These are phyloP conservation scores for Macrotis lagotis DNA, from an alignment of 2,113 vertebrate genomes.

Conservation along the genomic window DNA sequence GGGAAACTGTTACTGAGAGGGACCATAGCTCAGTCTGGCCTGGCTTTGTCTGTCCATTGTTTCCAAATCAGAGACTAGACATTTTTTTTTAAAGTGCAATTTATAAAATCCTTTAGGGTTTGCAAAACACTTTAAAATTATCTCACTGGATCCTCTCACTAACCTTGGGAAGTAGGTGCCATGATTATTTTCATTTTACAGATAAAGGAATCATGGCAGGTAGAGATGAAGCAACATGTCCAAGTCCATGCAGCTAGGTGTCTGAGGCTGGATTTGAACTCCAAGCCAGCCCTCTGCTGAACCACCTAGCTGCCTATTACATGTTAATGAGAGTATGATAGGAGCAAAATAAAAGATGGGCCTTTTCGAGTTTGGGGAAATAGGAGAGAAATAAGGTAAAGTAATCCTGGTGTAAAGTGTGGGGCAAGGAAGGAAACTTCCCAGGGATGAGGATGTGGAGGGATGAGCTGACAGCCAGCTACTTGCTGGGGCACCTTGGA, in stretches of 20 bases:
- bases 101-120: constrained; percentile 49
- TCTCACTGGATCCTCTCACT: not conserved
- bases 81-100: constrained; percentile 26
- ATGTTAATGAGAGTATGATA: not conserved
- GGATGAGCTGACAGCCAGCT: no score
- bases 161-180: not conserved
- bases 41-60: not conserved
- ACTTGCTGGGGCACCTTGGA: not conserved
- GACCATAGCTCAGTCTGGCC: not conserved
- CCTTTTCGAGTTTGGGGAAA: not conserved
- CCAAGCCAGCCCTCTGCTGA: not conserved
- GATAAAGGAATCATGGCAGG: not conserved
- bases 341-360: not conserved
- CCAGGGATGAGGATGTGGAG: no score
- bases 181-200: not conserved
- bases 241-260: not conserved
- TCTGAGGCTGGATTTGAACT: not conserved
- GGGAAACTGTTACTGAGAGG: not conserved
- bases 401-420: not conserved
- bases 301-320: not conserved
- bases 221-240: not conserved
- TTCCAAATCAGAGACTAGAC: not conserved
- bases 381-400: not conserved
- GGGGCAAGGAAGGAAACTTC: not conserved
- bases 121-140: not conserved